phyloP scores from a whole-genome alignment of 2,888 invertebrate genomes.

The Apotomis betuletana region DNA sequence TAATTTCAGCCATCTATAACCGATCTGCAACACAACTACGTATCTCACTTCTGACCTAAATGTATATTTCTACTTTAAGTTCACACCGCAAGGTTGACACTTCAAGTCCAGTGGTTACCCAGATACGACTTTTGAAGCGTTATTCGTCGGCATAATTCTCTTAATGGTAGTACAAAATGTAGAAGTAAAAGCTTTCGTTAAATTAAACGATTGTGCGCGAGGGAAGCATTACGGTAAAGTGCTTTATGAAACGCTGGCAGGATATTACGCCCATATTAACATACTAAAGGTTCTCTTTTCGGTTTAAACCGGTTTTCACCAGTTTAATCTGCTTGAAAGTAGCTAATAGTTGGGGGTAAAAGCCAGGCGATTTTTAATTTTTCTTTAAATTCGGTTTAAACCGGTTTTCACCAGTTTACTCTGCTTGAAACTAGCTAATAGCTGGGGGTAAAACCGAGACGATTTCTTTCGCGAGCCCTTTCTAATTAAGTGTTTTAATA shows the following conservation, averaged over 20 bases:
- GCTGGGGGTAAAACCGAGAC: neutral
- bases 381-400: constrained; percentile 8
- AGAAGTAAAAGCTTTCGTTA: constrained; percentile 25
- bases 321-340: neutral
- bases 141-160: constrained; percentile 5
- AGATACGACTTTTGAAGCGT: neutral
- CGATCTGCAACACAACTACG: neutral
- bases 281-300: neutral
- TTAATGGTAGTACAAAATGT: constrained; percentile 22
- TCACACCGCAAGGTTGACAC: neutral
- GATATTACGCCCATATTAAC: constrained; percentile 12
- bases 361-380: too few relatives aligned
- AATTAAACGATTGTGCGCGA: constrained; percentile 14
- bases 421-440: neutral
- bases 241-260: constrained; percentile 14
- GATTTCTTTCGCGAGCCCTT: too few relatives aligned
- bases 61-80: neutral
- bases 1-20: neutral
- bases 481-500: too few relatives aligned
- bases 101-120: neutral
- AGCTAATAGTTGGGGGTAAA: neutral
- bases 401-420: neutral
- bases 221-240: constrained; percentile 19
- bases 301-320: constrained; percentile 2
- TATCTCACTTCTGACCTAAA: neutral